These are phyloP conservation scores for Galbula dea DNA, from an alignment of 2,113 vertebrate species.

Conservation along the genomic window DNA sequence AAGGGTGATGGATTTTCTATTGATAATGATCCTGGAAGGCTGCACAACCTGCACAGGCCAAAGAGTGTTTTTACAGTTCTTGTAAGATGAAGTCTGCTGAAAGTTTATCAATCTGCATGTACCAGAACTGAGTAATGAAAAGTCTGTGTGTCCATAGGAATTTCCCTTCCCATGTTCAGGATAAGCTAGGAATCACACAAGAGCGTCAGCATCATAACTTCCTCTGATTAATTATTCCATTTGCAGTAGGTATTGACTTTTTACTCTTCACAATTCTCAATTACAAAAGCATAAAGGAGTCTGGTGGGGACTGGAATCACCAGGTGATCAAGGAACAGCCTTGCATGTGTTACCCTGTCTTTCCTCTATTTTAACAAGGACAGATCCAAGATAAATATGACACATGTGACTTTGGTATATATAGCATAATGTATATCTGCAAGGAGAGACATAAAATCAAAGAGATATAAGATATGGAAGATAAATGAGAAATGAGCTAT, in stretches of 20 bases:
- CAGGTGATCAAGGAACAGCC: background rate
- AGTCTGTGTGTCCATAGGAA: background rate
- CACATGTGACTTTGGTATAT: background rate
- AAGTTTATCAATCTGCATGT: background rate
- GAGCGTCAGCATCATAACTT: background rate
- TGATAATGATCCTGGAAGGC: background rate
- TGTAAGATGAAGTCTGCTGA: background rate
- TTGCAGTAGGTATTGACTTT: background rate
- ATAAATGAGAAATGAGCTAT: background rate
- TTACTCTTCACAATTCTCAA: background rate
- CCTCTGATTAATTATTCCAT: background rate
- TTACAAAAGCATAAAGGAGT: background rate
- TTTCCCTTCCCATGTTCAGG: background rate
- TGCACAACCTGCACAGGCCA: background rate
- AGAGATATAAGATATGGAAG: background rate
- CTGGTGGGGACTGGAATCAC: background rate
- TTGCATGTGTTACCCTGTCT: rapidly evolving
- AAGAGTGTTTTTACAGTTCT: background rate
- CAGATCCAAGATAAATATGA: background rate
- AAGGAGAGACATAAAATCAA: background rate
- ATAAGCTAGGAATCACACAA: background rate
- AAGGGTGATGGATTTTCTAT: background rate
- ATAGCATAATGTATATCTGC: background rate
- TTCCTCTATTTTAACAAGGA: background rate
- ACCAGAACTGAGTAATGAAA: background rate